Evolutionary conservation across 2,113 vertebrate species (phyloP), one percentile per base, ranked within the genome.

Genomic region (Pedetes capensis): DNA sequence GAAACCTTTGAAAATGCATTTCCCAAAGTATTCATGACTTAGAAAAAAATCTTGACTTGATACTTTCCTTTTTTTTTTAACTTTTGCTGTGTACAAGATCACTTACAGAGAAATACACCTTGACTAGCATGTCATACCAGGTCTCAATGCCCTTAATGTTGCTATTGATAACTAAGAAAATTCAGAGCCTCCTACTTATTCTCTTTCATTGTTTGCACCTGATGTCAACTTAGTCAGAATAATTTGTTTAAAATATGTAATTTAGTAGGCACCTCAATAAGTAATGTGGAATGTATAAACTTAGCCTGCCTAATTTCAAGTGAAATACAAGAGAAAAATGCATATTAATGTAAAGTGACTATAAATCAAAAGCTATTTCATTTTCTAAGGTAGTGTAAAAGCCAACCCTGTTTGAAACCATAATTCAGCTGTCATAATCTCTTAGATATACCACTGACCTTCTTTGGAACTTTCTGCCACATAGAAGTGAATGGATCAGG

Each of bases 401-500:
- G 88, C 79, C 88, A 97, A 90, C 91, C 71, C 63, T 95, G 49
- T 96, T 97, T 71, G 61, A 98, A 98, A 98, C 94, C 91, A 95
- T 98, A 97, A 98, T 96, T 98, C 72, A 95, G 61, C 78, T 98
- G 96, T 96, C 95, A 96, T 97, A 97, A 97, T 97, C 95, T 98
- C 96, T 98, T 97, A 97, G 81, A 97, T 81, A 97, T 88, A 97
- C 93, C 92, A 95, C 20, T 97, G 97, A 98, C 97, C 98, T 98
- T 98, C 96, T 66, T 86, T 94, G 69, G 72, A 98, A 97, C 95
- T 85, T 96, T 96, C 92, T 97, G 96, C 97, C 96, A 97, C n/a
- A 89, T 5, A 94, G 83, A 94, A 97, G 98, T 96, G 81, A 97
- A 96, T 78, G 89, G 95, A 90, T 96, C 96, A 96, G 89, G 90